Evolutionary conservation across 2,113 vertebrate genomes (phyloP), one percentile per base, ranked within the genome.

Genomic region (Urocolius indicus): DNA sequence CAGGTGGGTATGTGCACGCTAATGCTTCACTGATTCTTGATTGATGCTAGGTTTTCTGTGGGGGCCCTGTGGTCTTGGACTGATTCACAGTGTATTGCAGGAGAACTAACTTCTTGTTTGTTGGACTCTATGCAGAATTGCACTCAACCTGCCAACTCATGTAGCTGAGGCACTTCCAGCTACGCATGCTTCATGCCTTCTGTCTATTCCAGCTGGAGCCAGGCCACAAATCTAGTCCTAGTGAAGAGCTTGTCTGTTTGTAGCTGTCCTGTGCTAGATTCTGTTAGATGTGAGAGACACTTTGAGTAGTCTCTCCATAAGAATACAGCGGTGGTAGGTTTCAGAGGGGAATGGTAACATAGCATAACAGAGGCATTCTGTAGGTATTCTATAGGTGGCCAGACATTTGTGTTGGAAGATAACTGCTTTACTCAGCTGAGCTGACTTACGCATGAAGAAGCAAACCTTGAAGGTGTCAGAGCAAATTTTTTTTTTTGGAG

Each of bases 181-280:
- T 90, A 66, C 9, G 4, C 16, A 0, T 55, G 59, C 61, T 80
- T 65, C 0, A 0, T 67, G 43, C 0, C 0, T 69, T 89, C 46
- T 52, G 23, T 62, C 22, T 55, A 3, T 48, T 90, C 72, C 73
- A 75, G 9, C 51, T 90, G 89, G 72, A 94, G 41, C 26, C 59
- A 48, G 75, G 86, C 72, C 63, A 8, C 11, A 11, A 43, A 55
- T 76, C 38, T 43, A 76, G 59, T 83, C 43, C 34, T 63, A 48
- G n/a, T 18, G 62, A 84, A 72, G 65, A 67, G 32, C 54, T 92
- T 19, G 45, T 80, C 30, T 85, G 30, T 55, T 79, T 1, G 1
- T 83, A 66, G 71, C 67, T 90, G 46, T 83, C 5, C 5, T 83
- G 49, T 84, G n/a, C 79, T 92, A 63, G 62, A 6, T 48, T 73